Conservation (phyloP, 2,888 invertebrate species). For the Callinectes sapidus region DNA sequence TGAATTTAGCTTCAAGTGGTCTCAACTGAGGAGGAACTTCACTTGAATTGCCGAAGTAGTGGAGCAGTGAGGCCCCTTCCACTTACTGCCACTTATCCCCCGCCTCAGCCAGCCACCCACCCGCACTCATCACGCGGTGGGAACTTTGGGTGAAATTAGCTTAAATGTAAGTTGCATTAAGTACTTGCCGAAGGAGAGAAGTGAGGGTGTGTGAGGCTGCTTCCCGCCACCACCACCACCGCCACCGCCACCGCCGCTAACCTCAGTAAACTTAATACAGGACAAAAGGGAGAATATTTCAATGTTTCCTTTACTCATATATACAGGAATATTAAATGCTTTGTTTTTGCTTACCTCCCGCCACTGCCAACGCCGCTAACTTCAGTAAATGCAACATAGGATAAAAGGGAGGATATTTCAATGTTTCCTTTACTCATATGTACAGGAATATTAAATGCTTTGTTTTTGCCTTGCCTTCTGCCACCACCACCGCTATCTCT, state of each 20-base stretch:
- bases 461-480: neutral
- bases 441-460: neutral
- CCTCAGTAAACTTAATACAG: neutral
- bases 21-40: conserved; percentile 1
- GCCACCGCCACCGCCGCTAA: neutral
- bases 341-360: neutral
- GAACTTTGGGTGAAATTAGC: conserved; percentile 3
- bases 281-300: neutral
- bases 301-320: neutral
- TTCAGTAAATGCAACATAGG: neutral
- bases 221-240: neutral
- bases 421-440: neutral
- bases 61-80: neutral
- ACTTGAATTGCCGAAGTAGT: conserved; percentile 31
- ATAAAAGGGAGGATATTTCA: neutral
- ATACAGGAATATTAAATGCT: no score
- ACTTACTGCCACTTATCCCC: neutral
- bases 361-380: neutral
- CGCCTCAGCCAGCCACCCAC: neutral
- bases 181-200: neutral
- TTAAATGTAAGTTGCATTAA: conserved; percentile 6
- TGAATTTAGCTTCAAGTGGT: conserved; percentile 21
- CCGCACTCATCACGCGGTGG: neutral
- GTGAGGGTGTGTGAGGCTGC: neutral
- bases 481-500: neutral